These are phyloP conservation scores for Yponomeuta malinellus DNA, from an alignment of 2,888 invertebrate species.

Conservation along the genomic window DNA sequence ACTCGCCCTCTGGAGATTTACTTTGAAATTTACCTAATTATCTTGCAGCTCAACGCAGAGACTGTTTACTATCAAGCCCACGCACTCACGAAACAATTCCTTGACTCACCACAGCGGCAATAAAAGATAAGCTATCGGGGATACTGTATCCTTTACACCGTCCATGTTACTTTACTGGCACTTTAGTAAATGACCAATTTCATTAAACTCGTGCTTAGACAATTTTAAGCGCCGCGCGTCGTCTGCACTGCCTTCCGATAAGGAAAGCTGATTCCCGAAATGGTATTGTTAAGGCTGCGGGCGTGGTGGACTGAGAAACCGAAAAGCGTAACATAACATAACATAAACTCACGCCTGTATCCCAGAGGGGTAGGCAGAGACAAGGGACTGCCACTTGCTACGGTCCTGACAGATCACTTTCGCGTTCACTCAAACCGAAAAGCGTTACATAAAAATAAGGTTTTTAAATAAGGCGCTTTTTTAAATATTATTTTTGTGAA, in stretches of 20 bases:
- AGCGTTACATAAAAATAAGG: too few species aligned
- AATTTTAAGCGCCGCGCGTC: conserved; percentile 35
- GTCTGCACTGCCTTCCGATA: conserved; percentile 39
- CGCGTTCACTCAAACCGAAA: too few species aligned
- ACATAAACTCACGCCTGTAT: too few species aligned
- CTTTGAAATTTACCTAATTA: not conserved
- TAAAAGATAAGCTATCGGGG: conserved; percentile 11
- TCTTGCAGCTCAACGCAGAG: not conserved
- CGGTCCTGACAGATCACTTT: too few species aligned
- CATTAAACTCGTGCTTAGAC: conserved; percentile 54
- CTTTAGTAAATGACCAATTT: conserved; percentile 66
- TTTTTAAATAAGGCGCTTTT: too few species aligned
- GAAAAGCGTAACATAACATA: too few species aligned
- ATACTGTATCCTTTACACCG: conserved; percentile 19
- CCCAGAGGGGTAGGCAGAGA: too few species aligned
- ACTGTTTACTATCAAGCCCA: conserved; percentile 25
- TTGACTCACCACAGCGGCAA: conserved; percentile 26
- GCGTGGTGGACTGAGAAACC: not conserved
- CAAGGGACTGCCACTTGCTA: too few species aligned
- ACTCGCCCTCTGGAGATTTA: not conserved
- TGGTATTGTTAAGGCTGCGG: conserved; percentile 38
- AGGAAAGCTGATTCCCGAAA: conserved; percentile 44
- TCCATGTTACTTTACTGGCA: conserved; percentile 43
- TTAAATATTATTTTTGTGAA: too few species aligned
- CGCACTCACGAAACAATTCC: conserved; percentile 25